These are phyloP conservation scores for Xanthia icteritia DNA, from an alignment of 2,888 invertebrate species.

Conservation along the genomic window DNA sequence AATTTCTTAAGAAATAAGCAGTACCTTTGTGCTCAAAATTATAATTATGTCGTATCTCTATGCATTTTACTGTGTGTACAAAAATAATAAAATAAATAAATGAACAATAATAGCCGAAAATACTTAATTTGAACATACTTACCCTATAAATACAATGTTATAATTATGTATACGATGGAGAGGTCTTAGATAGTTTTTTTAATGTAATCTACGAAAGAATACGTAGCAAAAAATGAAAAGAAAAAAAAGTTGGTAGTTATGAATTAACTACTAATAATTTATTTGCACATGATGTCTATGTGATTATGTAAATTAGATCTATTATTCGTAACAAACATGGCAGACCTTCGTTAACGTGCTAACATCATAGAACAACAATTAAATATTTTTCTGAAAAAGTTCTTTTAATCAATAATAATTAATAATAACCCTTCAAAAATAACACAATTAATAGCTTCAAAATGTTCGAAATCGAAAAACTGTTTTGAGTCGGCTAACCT, in stretches of 20 bases:
- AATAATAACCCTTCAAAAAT: slow-evolving; percentile 13
- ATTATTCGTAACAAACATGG: slow-evolving; percentile 32
- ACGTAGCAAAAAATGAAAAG: too few relatives aligned
- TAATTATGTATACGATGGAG: not conserved
- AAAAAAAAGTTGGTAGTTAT: too few relatives aligned
- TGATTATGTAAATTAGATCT: slow-evolving; percentile 40
- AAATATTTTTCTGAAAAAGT: not conserved
- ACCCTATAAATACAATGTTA: not conserved
- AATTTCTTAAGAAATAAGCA: too few relatives aligned
- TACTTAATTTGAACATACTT: not conserved
- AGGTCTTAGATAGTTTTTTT: not conserved
- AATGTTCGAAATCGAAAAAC: not conserved
- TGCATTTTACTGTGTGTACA: too few relatives aligned
- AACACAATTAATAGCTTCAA: slow-evolving; percentile 13
- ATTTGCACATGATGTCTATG: slow-evolving; percentile 9
- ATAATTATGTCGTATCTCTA: too few relatives aligned
- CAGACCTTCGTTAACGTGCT: not conserved
- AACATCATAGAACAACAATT: slow-evolving; percentile 9
- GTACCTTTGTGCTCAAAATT: too few relatives aligned
- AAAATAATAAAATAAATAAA: too few relatives aligned
- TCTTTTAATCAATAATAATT: not conserved
- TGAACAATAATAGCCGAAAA: slow-evolving; percentile 7
- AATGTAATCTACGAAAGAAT: too few relatives aligned
- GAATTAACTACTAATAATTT: too few relatives aligned
- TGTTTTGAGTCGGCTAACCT: slow-evolving; percentile 26